These are phyloP conservation scores for Aphelenchoides avenae DNA, from an alignment of 1,140 invertebrate genomes.

Conservation along the genomic window DNA sequence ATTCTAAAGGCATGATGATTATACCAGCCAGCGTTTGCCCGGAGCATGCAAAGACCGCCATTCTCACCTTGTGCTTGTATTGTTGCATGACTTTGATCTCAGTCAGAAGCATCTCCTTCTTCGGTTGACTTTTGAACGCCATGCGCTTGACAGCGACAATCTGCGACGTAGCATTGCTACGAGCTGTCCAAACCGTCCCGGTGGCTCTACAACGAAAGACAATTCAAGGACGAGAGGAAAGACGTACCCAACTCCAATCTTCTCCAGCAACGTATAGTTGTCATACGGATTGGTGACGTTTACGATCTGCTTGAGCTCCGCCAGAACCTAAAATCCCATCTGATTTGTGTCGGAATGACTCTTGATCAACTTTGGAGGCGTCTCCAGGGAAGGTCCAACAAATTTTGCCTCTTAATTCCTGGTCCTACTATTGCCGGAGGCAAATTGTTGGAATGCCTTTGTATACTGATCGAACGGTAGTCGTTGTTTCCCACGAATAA, in stretches of 20 bases:
- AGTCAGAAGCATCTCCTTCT: slow-evolving; percentile 65
- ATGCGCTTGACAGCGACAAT: slow-evolving; percentile 65
- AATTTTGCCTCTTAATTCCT: slow-evolving; percentile 5
- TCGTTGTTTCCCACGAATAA: too few relatives aligned
- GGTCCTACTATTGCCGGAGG: not conserved
- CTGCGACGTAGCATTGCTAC: slow-evolving; percentile 48
- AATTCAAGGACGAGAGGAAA: slow-evolving; percentile 6
- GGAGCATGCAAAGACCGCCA: not conserved
- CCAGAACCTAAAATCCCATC: slow-evolving; percentile 42
- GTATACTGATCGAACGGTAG: not conserved
- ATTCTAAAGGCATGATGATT: slow-evolving; percentile 61
- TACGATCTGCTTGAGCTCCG: slow-evolving; percentile 55
- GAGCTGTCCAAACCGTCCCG: slow-evolving; percentile 62
- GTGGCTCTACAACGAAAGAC: slow-evolving; percentile 60
- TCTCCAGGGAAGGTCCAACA: not conserved
- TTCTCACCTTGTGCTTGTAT: slow-evolving; percentile 47
- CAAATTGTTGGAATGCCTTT: not conserved
- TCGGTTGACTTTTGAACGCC: slow-evolving; percentile 64
- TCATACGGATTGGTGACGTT: slow-evolving; percentile 41
- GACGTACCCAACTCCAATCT: slow-evolving; percentile 57
- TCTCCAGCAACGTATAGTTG: slow-evolving; percentile 51
- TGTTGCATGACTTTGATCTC: slow-evolving; percentile 63
- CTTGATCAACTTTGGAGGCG: not conserved
- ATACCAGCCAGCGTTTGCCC: not conserved
- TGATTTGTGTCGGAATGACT: slow-evolving; percentile 3